Base-by-base conservation (phyloP, 1,140 invertebrate genomes). In the Pantala flavescens region DNA sequence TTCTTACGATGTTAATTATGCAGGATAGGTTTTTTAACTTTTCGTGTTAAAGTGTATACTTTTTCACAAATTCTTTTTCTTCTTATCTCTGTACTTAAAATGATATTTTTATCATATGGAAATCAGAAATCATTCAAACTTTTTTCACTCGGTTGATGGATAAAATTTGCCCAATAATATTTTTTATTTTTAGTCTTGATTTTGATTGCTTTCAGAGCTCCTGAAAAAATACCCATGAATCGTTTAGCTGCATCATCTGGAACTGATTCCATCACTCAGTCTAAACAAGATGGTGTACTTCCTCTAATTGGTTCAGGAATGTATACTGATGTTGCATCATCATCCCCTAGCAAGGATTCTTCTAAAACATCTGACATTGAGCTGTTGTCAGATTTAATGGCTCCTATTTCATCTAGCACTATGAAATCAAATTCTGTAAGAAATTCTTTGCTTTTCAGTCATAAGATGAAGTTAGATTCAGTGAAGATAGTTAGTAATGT, bases 161-260 rank as follows among this genome's bases (percentile, higher is more conserved):
- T 36, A 36, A 36, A 36, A 36, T 36, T 36, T 36, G 2, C 2
- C 28, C 28, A 36, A 36, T 36, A 36, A 36, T 36, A 36, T 2
- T 36, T 36, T 36, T 36, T 36, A 36, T 36, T 36, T 36, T 36
- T 5, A 36, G 28, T 36, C 2, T 36, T 9, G 9, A 36, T 36
- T 36, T 2, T 36, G 28, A 36, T 36, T 36, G 9, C 28, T 77
- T 85, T 83, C 78, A 90, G 88, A 79, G 80, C 83, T 76, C 79
- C 85, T 24, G 87, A 88, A 76, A 92, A 91, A 82, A 81, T 91
- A 71, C 87, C 91, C 63, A 88, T 93, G 84, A 93, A 92, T 80
- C 86, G 88, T 75, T 80, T 89, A 80, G 75, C 77, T 43, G 81
- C 80, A 73, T 77, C 70, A 19, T 19, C 16, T 71, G n/a, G 10